These are phyloP conservation scores for Andinoacara biseriatus DNA, from an alignment of 2,113 vertebrate species.

Conservation along the genomic window DNA sequence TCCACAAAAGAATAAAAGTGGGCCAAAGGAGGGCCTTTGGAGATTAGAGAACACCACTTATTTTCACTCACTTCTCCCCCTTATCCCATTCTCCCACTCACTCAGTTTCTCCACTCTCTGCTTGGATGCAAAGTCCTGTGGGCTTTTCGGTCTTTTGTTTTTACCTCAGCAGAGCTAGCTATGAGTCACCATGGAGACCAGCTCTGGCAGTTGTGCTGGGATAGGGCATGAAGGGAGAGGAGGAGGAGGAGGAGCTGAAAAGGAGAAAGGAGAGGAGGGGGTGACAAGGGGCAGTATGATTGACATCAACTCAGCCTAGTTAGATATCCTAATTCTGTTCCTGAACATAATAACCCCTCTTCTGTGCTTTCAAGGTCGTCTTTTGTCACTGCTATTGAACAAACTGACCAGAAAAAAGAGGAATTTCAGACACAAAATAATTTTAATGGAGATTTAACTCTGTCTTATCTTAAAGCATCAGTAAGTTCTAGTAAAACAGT, in stretches of 20 bases:
- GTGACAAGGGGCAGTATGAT: background rate
- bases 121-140: conserved; percentile 46
- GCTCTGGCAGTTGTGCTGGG: conserved; percentile 51
- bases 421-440: background rate
- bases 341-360: background rate
- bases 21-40: background rate
- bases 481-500: background rate
- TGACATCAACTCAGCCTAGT: background rate
- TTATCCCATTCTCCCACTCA: conserved; percentile 27
- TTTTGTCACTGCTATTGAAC: background rate
- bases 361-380: background rate
- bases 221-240: conserved; percentile 11
- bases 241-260: conserved; percentile 27
- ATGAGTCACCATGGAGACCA: conserved; percentile 72
- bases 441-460: background rate
- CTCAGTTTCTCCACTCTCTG: conserved; percentile 36
- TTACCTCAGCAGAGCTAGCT: conserved; percentile 52
- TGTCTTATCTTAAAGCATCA: background rate
- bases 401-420: background rate
- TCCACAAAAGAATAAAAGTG: conserved; percentile 15
- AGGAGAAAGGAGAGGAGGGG: background rate
- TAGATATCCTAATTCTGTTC: background rate
- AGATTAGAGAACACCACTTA: conserved; percentile 18
- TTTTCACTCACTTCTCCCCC: conserved; percentile 16
- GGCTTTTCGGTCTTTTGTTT: conserved; percentile 69